These are phyloP conservation scores for Diabrotica virgifera DNA, from an alignment of 1,140 invertebrate species.

Conservation along the genomic window DNA sequence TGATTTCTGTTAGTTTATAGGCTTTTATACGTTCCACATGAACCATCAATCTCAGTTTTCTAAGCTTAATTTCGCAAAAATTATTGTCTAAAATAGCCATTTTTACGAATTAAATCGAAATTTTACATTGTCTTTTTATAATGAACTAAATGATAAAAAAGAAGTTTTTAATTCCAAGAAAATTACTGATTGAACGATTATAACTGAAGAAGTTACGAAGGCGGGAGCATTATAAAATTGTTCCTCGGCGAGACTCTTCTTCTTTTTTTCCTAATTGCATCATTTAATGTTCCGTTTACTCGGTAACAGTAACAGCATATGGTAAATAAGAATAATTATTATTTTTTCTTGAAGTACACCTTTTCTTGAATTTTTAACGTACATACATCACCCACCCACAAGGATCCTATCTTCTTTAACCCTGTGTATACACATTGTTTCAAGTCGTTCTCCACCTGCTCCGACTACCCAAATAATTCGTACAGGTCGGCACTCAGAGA, in stretches of 20 bases:
- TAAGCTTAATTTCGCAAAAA: too few species aligned
- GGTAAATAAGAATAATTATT: constrained; percentile 29
- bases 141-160: too few species aligned
- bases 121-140: too few species aligned
- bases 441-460: constrained; percentile 1
- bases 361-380: constrained; percentile 10
- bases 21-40: too few species aligned
- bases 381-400: constrained; percentile 1
- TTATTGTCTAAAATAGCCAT: too few species aligned
- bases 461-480: background rate
- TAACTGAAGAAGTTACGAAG: background rate
- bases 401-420: background rate
- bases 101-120: too few species aligned
- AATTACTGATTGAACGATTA: background rate
- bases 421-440: background rate
- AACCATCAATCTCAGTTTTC: too few species aligned
- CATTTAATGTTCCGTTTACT: background rate
- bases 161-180: background rate
- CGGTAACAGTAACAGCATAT: constrained; percentile 22
- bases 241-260: background rate
- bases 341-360: constrained; percentile 25
- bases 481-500: background rate
- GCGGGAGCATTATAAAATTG: background rate
- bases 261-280: constrained; percentile 3
- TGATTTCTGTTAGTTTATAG: too few species aligned